phyloP scores from a whole-genome alignment of 2,113 vertebrate genomes.

The Noctilio leporinus region DNA sequence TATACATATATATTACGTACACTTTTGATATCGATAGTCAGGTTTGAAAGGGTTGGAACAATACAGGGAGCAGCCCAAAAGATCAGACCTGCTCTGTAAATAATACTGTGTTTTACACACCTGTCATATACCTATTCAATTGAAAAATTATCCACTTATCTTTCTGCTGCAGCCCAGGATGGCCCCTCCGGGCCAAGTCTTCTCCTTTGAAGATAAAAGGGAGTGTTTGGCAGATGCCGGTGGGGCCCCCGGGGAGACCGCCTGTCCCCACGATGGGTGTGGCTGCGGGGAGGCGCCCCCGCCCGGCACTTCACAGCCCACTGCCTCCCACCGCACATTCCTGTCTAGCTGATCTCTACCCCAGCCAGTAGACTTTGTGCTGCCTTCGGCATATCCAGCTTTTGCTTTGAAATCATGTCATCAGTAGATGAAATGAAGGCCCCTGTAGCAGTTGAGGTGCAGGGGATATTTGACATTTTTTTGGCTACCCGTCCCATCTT shows the following conservation, averaged over 20 bases:
- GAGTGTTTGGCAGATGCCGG: constrained; percentile 42
- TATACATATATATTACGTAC: too few relatives aligned
- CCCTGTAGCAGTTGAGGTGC: background rate
- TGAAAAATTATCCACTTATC: constrained; percentile 59
- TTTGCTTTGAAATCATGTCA: constrained; percentile 35
- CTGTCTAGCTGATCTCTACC: background rate
- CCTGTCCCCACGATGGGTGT: background rate
- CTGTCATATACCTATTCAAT: constrained; percentile 24
- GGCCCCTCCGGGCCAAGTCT: constrained; percentile 1
- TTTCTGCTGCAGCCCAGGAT: background rate
- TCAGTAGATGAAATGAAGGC: background rate
- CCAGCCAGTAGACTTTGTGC: background rate
- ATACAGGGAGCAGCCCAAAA: background rate
- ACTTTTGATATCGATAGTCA: background rate
- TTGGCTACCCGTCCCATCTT: background rate
- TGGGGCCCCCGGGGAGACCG: background rate
- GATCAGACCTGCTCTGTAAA: constrained; percentile 19
- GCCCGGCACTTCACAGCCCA: background rate
- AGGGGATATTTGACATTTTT: background rate
- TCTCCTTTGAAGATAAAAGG: constrained; percentile 47
- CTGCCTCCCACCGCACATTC: background rate
- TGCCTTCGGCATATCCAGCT: background rate
- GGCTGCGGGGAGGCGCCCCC: background rate
- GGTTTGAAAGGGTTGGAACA: background rate
- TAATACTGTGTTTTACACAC: constrained; percentile 54